Percentiles rank a stretch among this genome's conserved stretches.
Conservation (phyloP, 2,113 vertebrate species). For the Sander lucioperca region DNA sequence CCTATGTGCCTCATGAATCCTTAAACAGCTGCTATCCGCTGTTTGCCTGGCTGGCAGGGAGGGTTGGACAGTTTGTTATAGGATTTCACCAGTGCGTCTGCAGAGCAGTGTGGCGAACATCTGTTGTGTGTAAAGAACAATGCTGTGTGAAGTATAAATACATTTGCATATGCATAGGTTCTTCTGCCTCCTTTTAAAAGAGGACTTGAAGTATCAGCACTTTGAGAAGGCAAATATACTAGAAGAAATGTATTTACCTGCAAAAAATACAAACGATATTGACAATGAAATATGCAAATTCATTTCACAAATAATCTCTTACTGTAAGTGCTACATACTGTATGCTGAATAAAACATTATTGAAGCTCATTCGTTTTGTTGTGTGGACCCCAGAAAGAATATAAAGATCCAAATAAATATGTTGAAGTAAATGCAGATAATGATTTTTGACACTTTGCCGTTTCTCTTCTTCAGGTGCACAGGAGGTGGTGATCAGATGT, state of each 20-base stretch:
- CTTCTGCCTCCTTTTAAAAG: slow-evolving; percentile 14
- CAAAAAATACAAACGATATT: slow-evolving; percentile 28
- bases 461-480: slow-evolving; percentile 84
- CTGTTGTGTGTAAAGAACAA: slow-evolving; percentile 72
- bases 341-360: neutral
- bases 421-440: neutral
- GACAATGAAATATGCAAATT: slow-evolving; percentile 25
- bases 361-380: slow-evolving; percentile 23
- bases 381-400: too few species aligned
- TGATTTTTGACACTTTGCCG: neutral
- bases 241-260: slow-evolving; percentile 7
- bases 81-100: slow-evolving; percentile 39
- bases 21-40: slow-evolving; percentile 82
- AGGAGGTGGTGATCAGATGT: slow-evolving; percentile 89
- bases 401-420: neutral
- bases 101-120: slow-evolving; percentile 57
- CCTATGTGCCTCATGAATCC: slow-evolving; percentile 85
- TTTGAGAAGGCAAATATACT: slow-evolving; percentile 40
- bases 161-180: slow-evolving; percentile 70
- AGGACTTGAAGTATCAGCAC: slow-evolving; percentile 60
- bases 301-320: slow-evolving; percentile 2
- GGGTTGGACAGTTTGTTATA: slow-evolving; percentile 55
- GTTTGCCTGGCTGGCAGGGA: slow-evolving; percentile 50
- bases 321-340: neutral
- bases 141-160: slow-evolving; percentile 63